Conservation (phyloP, 2,113 vertebrate species). For the Manacus vitellinus region DNA sequence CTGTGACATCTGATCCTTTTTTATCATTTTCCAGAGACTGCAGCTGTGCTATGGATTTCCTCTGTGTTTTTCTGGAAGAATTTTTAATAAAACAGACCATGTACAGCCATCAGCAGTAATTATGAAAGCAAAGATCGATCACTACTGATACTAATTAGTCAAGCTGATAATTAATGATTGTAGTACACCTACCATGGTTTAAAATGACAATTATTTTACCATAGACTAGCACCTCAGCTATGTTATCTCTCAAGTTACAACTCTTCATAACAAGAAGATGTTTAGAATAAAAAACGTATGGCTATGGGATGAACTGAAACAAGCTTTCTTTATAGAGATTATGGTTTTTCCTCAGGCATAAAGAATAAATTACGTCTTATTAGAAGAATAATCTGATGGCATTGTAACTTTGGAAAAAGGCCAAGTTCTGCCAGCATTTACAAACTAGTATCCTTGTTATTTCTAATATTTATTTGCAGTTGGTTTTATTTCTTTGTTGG, state of each 20-base stretch:
- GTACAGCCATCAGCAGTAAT: slow-evolving; percentile 55
- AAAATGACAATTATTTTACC: slow-evolving; percentile 45
- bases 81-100: neutral
- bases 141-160: slow-evolving; percentile 58
- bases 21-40: neutral
- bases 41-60: slow-evolving; percentile 8
- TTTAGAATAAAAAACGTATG: neutral
- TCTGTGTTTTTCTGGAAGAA: slow-evolving; percentile 12
- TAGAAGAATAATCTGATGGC: neutral
- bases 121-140: slow-evolving; percentile 63
- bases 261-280: neutral
- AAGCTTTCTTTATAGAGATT: neutral
- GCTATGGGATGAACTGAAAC: slow-evolving; percentile 10
- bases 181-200: slow-evolving; percentile 3
- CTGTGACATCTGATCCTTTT: neutral
- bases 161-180: slow-evolving; percentile 50
- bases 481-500: neutral
- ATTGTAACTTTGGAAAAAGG: neutral
- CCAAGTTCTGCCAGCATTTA: neutral
- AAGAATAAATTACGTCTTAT: neutral
- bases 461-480: neutral
- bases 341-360: neutral
- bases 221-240: neutral
- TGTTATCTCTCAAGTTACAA: slow-evolving; percentile 31
- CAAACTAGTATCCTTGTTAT: neutral